Evolutionary conservation across 2,888 invertebrate genomes (phyloP).

Genomic region (Drosophila rubida): DNA sequence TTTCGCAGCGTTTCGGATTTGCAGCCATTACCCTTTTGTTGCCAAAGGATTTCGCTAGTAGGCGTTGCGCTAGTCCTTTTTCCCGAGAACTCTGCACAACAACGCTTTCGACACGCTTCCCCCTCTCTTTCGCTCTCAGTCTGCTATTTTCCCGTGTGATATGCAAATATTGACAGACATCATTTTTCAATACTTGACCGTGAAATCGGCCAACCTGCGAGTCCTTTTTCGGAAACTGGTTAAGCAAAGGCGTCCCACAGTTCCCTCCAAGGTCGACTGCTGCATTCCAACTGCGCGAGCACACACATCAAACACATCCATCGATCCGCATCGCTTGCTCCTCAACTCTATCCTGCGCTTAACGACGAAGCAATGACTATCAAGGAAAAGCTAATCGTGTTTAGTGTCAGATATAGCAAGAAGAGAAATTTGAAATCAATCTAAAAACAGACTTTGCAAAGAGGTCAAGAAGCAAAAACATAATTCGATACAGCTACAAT

Average conservation of each 20-base stretch:
- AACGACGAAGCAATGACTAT: no score
- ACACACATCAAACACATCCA: background rate
- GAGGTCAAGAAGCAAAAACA: no score
- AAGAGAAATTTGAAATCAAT: no score
- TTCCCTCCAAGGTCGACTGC: conserved; percentile 4
- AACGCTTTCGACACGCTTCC: conserved; percentile 52
- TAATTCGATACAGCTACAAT: no score
- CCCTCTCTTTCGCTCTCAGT: background rate
- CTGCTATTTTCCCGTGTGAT: conserved; percentile 48
- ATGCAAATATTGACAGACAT: conserved; percentile 79
- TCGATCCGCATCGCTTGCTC: no score
- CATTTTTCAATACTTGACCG: conserved; percentile 76
- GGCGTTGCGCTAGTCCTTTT: conserved; percentile 61
- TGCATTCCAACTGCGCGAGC: background rate
- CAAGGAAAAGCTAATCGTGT: no score
- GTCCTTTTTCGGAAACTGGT: conserved; percentile 42
- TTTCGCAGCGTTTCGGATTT: conserved; percentile 72
- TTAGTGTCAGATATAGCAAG: no score
- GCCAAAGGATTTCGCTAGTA: conserved; percentile 64
- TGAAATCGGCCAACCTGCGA: conserved; percentile 50
- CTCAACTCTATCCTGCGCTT: no score
- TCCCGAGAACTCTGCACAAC: conserved; percentile 30
- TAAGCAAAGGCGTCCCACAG: conserved; percentile 14
- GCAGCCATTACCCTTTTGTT: conserved; percentile 81
- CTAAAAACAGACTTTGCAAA: no score